Conservation (phyloP, 2,113 vertebrate species). For the Caranx melampygus region DNA sequence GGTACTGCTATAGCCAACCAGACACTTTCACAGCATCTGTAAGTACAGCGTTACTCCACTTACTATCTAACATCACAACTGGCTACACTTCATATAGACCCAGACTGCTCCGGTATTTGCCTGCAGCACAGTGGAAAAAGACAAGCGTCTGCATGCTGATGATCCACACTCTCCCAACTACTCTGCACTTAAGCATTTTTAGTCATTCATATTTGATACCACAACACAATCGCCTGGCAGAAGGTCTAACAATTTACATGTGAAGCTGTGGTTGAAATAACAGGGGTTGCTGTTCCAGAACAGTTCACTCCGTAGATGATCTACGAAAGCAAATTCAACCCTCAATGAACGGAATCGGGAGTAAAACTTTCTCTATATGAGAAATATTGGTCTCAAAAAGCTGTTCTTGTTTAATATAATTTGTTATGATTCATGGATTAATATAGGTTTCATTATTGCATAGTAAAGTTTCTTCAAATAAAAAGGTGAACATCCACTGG, state of each 20-base stretch:
- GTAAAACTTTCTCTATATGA: not conserved
- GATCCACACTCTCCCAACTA: not conserved
- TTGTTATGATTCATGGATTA: not conserved
- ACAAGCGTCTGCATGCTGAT: constrained; percentile 86
- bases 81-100: constrained; percentile 34
- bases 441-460: not conserved
- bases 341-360: no score
- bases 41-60: not conserved
- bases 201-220: constrained; percentile 13
- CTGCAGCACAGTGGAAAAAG: constrained; percentile 77
- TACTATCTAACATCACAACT: not conserved
- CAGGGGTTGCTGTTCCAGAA: not conserved
- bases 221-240: not conserved
- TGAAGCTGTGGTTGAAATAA: not conserved
- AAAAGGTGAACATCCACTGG: not conserved
- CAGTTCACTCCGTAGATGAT: not conserved
- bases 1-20: not conserved
- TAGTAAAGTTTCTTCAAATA: not conserved
- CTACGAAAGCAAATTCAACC: not conserved
- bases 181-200: not conserved
- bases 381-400: not conserved
- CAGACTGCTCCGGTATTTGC: constrained; percentile 83
- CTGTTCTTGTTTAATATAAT: not conserved
- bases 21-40: not conserved
- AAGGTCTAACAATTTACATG: constrained; percentile 1